A percentile compares a stretch with the other conserved stretches of the same genome.
phyloP scores from a whole-genome alignment of 2,797 vertebrate genomes.

The Falco naumanni region DNA sequence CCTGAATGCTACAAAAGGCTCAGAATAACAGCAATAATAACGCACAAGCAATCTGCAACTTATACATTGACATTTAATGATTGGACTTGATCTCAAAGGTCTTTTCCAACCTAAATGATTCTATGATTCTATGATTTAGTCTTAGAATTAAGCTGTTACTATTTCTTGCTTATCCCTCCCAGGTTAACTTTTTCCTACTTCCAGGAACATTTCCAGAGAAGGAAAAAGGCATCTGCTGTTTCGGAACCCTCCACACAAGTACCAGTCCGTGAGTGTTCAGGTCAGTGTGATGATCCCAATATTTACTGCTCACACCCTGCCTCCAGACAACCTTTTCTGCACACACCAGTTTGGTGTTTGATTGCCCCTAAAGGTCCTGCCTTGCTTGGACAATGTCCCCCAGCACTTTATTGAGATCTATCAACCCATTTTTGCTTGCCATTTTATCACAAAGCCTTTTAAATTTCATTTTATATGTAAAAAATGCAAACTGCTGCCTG shows the following conservation, averaged over 20 bases:
- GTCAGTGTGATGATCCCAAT: background rate
- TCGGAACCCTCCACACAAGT: background rate
- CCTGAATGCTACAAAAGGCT: background rate
- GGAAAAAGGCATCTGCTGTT: background rate
- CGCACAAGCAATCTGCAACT: background rate
- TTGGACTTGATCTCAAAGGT: too few relatives aligned
- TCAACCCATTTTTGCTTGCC: background rate
- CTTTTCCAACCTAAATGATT: too few relatives aligned
- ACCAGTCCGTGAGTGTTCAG: accelerated
- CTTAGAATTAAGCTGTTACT: background rate
- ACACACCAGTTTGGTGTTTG: background rate
- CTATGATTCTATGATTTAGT: too few relatives aligned
- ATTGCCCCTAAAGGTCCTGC: background rate
- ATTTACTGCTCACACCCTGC: background rate
- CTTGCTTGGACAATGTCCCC: background rate
- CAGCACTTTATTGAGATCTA: background rate
- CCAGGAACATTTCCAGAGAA: background rate
- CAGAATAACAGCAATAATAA: too few relatives aligned
- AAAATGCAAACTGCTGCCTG: background rate
- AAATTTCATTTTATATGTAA: background rate
- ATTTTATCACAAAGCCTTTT: background rate
- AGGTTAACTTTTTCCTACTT: background rate
- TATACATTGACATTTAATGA: too few relatives aligned
- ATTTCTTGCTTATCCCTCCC: background rate
- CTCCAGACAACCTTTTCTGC: background rate